phyloP scores from a whole-genome alignment of 2,113 vertebrate genomes.

The Otus sunia region DNA sequence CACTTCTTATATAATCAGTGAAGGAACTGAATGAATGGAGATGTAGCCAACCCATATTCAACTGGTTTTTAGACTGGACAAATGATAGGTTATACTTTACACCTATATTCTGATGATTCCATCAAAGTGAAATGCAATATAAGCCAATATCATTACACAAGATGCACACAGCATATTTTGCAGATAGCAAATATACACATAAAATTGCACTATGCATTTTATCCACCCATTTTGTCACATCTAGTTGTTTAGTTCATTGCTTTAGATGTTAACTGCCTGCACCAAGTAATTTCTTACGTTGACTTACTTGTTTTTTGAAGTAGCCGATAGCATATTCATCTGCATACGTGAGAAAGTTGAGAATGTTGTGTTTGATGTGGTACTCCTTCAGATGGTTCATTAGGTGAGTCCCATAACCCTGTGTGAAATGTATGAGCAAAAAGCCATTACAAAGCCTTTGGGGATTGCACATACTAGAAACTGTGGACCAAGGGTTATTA shows the following conservation, averaged over 20 bases:
- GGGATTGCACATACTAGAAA: background rate
- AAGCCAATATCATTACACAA: background rate
- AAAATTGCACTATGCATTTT: background rate
- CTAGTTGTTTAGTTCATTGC: background rate
- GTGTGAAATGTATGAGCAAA: background rate
- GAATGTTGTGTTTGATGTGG: conserved; percentile 96
- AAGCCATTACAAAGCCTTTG: background rate
- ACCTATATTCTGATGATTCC: background rate
- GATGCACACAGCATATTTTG: background rate
- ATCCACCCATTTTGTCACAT: background rate
- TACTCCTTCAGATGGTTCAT: conserved; percentile 99
- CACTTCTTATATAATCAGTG: background rate
- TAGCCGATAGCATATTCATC: conserved; percentile 99
- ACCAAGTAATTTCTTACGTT: background rate
- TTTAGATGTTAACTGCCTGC: background rate
- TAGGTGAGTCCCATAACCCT: conserved; percentile 97
- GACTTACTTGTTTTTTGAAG: conserved; percentile 96
- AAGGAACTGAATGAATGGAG: background rate
- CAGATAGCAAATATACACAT: background rate
- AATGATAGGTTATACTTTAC: background rate
- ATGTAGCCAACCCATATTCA: background rate
- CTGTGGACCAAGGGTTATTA: rapidly evolving
- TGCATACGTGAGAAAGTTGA: conserved; percentile 98
- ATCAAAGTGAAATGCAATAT: background rate
- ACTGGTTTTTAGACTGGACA: background rate